These are phyloP conservation scores for Chrysina gloriosa DNA, from an alignment of 2,888 invertebrate species.

Conservation along the genomic window DNA sequence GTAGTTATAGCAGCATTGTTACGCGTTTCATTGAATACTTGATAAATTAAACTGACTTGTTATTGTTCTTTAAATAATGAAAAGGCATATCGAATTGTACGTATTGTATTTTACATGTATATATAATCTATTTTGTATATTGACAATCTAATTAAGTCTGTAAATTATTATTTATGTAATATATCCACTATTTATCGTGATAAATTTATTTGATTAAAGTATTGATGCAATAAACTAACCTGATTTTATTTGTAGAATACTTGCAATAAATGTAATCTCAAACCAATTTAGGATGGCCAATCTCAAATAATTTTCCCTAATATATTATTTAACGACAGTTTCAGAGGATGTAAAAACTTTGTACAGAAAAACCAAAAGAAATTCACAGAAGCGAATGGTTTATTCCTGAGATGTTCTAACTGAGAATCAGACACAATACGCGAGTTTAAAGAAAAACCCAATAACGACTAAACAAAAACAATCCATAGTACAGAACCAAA, in stretches of 20 bases:
- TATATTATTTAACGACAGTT: not conserved
- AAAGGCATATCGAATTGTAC: slow-evolving; percentile 45
- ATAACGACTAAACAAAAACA: too few species aligned
- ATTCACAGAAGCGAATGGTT: too few species aligned
- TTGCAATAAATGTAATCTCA: too few species aligned
- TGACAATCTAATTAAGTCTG: slow-evolving; percentile 41
- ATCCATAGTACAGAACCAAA: too few species aligned
- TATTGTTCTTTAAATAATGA: slow-evolving; percentile 19
- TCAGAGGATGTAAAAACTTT: too few species aligned
- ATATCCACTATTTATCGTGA: slow-evolving; percentile 51
- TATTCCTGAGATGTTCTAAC: too few species aligned
- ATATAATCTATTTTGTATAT: slow-evolving; percentile 52
- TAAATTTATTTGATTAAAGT: slow-evolving; percentile 46
- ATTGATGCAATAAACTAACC: slow-evolving; percentile 11
- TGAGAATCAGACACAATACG: too few species aligned
- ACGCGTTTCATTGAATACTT: slow-evolving; percentile 36
- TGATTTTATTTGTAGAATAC: slow-evolving; percentile 21
- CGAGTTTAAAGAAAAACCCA: too few species aligned
- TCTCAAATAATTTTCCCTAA: not conserved
- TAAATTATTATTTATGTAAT: slow-evolving; percentile 52
- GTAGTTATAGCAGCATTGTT: slow-evolving; percentile 28
- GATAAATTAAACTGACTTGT: slow-evolving; percentile 26
- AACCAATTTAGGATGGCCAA: too few species aligned
- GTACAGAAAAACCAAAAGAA: too few species aligned
- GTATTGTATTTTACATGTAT: slow-evolving; percentile 56